Evolutionary conservation across 2,888 invertebrate species (phyloP).

Genomic region (Meteorus cinctellus): DNA sequence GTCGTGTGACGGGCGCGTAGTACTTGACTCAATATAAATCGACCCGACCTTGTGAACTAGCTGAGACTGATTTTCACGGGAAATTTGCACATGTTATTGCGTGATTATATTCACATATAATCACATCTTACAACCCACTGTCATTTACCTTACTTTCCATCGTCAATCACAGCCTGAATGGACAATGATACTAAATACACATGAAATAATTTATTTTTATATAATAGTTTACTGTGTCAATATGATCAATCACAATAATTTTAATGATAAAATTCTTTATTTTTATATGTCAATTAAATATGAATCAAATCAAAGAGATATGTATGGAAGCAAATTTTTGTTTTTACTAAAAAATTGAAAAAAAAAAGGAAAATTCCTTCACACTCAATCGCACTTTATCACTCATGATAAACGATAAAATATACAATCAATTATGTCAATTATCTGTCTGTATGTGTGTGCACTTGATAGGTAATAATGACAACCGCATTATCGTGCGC

Average conservation of each 20-base stretch:
- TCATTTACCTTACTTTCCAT: too few relatives aligned
- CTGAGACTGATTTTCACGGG: constrained; percentile 62
- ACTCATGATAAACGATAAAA: constrained; percentile 9
- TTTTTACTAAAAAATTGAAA: background rate
- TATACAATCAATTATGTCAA: constrained; percentile 8
- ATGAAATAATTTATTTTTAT: background rate
- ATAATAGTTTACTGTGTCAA: background rate
- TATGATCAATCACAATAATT: too few relatives aligned
- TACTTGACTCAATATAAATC: constrained; percentile 60
- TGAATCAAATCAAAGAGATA: background rate
- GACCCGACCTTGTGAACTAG: constrained; percentile 65
- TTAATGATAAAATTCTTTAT: background rate
- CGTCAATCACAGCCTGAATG: too few relatives aligned
- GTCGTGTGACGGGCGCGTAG: constrained; percentile 55
- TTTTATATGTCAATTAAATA: background rate
- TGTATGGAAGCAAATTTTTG: too few relatives aligned
- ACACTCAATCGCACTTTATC: background rate
- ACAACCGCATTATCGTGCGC: constrained; percentile 5
- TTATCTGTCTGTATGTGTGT: background rate
- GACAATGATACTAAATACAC: background rate
- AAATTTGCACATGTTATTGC: constrained; percentile 40
- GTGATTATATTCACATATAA: background rate
- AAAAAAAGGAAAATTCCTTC: background rate
- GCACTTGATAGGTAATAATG: constrained; percentile 7
- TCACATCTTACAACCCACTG: background rate